Evolutionary conservation across 2,113 vertebrate species (phyloP), one percentile per base, ranked within the genome.

Genomic region (Halcyon senegalensis): DNA sequence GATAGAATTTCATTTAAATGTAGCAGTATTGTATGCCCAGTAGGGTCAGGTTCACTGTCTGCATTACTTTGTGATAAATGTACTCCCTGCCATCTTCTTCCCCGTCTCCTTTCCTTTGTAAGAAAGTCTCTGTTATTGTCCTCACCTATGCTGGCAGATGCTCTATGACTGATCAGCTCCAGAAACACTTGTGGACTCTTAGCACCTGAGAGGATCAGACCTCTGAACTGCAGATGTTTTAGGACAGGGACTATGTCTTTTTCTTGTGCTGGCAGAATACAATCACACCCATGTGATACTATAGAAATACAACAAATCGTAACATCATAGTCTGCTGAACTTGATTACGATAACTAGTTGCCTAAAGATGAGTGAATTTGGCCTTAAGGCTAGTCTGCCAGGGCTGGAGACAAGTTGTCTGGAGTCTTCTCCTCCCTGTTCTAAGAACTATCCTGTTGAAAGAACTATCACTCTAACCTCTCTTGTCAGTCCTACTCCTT

Each of bases 341-440:
- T 82, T 94, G 87, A 96, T 94, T 91, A 96, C 33, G 53, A 87
- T 66, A 92, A 84, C 95, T 69, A 80, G 91, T 89, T 13, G 2
- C 87, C 78, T 94, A 92, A 97, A 93, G 93, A 96, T 10, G 10
- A 93, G 91, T 70, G 91, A 96, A 97, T 94, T 85, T 85, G 87
- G 96, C 96, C 96, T 96, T 84, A 55, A 96, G 96, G 96, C 93
- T 94, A 51, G 94, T 89, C 89, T 91, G 78, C 84, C 89, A 63
- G 55, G 55, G 43, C 84, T 96, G 96, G 96, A 97, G 96, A 96
- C 96, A 96, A 94, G 46, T 92, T 89, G 95, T 96, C 96, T 97
- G 96, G 77, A 94, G 89, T 94, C 69, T 79, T 93, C 94, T 93
- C 91, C 81, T 96, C 81, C 89, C 89, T 66, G 66, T 89, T 95